Evolutionary conservation across 1,140 invertebrate species (phyloP).

Genomic region (Pinna nobilis): DNA sequence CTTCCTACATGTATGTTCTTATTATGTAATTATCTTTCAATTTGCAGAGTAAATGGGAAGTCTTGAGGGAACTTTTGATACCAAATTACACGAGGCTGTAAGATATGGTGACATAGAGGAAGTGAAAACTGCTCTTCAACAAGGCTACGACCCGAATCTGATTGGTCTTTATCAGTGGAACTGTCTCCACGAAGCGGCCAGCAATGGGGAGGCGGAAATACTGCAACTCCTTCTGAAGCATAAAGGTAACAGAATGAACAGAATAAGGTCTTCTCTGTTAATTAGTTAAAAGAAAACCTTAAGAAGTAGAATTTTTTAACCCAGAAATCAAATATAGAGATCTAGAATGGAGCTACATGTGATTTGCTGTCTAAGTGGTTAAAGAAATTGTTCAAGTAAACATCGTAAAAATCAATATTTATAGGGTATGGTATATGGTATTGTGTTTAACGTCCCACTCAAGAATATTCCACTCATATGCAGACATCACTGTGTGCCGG

Average conservation of each 20-base stretch:
- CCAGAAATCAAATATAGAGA: no score
- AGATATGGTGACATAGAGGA: slow-evolving; percentile 61
- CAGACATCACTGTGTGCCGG: no score
- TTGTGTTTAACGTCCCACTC: no score
- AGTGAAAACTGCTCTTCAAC: slow-evolving; percentile 55
- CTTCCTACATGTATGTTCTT: not conserved
- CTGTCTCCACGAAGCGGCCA: slow-evolving; percentile 66
- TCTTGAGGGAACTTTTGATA: slow-evolving; percentile 51
- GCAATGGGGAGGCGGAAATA: slow-evolving; percentile 66
- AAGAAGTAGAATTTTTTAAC: no score
- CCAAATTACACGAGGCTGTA: slow-evolving; percentile 63
- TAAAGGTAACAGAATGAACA: slow-evolving; percentile 62
- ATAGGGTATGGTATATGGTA: no score
- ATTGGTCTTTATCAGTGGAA: slow-evolving; percentile 68
- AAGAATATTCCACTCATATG: no score
- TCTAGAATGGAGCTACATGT: no score
- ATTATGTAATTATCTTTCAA: not conserved
- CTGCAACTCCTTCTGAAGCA: slow-evolving; percentile 55
- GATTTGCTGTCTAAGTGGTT: no score
- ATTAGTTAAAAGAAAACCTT: not conserved
- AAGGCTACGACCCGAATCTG: slow-evolving; percentile 64
- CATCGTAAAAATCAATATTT: no score
- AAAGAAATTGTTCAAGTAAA: no score
- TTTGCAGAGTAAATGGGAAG: slow-evolving; percentile 41
- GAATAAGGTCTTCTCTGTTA: not conserved